Conservation (phyloP, 2,113 vertebrate genomes). For the Paraplagusia blochii region DNA sequence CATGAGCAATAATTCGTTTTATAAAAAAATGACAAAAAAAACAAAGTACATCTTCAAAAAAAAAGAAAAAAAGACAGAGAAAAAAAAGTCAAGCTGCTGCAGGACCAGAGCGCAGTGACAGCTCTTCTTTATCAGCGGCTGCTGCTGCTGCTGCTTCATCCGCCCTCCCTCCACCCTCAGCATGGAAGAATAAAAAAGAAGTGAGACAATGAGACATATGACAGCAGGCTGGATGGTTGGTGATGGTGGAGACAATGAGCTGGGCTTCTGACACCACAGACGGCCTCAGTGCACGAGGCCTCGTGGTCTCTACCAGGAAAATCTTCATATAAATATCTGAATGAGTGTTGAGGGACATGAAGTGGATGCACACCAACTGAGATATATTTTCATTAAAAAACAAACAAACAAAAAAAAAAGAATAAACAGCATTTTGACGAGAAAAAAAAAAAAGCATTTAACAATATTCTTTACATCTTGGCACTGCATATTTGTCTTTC, state of each 20-base stretch:
- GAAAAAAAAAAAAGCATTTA: conserved; percentile 75
- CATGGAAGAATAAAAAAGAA: conserved; percentile 42
- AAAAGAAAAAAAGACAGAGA: conserved; percentile 46
- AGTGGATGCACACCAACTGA: conserved; percentile 71
- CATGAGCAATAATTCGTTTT: conserved; percentile 85
- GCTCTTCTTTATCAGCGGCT: conserved; percentile 65
- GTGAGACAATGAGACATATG: conserved; percentile 28
- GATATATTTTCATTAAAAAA: conserved; percentile 67
- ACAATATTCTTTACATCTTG: conserved; percentile 96
- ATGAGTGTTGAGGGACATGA: conserved; percentile 45
- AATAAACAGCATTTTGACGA: conserved; percentile 23
- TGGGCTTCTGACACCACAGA: conserved; percentile 15
- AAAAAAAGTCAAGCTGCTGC: conserved; percentile 76
- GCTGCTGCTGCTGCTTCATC: conserved; percentile 41
- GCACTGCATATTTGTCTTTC: conserved; percentile 88
- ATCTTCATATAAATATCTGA: conserved; percentile 38
- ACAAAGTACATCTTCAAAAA: conserved; percentile 62
- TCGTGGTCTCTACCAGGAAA: too few species aligned
- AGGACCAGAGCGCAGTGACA: conserved; percentile 80
- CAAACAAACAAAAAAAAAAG: conserved; percentile 60
- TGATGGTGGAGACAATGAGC: conserved; percentile 50
- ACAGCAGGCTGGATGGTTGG: conserved; percentile 40
- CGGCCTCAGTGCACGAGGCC: conserved; percentile 9
- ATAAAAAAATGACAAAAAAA: conserved; percentile 46
- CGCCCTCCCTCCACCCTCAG: conserved; percentile 34